phyloP scores from a whole-genome alignment of 2,113 vertebrate genomes.

The Melanotaenia duboulayi region DNA sequence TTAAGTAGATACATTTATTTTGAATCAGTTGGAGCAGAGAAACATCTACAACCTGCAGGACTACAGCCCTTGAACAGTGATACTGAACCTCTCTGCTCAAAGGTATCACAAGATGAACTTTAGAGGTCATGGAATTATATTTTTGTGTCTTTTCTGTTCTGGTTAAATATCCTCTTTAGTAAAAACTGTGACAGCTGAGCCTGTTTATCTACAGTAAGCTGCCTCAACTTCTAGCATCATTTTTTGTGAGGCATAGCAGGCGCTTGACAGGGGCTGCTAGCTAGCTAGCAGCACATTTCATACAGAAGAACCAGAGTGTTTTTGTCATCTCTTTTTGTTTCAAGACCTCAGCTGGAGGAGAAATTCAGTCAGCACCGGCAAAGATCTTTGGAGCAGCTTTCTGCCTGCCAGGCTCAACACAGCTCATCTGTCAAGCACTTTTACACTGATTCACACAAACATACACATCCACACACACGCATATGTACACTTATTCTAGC shows the following conservation, averaged over 20 bases:
- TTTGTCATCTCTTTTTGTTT: conserved; percentile 60
- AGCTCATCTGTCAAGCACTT: conserved; percentile 62
- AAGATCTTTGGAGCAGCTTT: conserved; percentile 68
- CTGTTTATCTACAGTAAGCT: conserved; percentile 4
- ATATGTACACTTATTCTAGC: too few species aligned
- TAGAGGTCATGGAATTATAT: too few species aligned
- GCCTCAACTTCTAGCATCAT: background rate
- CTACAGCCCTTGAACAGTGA: too few species aligned
- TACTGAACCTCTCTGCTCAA: too few species aligned
- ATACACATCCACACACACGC: too few species aligned
- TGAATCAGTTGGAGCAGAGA: too few species aligned
- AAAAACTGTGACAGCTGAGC: background rate
- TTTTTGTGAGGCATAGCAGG: conserved; percentile 2
- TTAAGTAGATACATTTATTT: too few species aligned
- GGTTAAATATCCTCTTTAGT: too few species aligned
- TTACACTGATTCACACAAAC: background rate
- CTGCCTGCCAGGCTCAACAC: conserved; percentile 57
- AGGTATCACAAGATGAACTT: too few species aligned
- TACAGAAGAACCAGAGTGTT: conserved; percentile 17
- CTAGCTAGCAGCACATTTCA: conserved; percentile 28
- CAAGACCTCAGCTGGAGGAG: conserved; percentile 40
- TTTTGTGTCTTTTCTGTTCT: too few species aligned
- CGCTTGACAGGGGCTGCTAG: background rate
- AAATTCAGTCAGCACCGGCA: conserved; percentile 47
- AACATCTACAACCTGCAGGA: too few species aligned